Evolutionary conservation across 2,888 invertebrate species (phyloP).

Genomic region (Zygothrica quintamaculata): DNA sequence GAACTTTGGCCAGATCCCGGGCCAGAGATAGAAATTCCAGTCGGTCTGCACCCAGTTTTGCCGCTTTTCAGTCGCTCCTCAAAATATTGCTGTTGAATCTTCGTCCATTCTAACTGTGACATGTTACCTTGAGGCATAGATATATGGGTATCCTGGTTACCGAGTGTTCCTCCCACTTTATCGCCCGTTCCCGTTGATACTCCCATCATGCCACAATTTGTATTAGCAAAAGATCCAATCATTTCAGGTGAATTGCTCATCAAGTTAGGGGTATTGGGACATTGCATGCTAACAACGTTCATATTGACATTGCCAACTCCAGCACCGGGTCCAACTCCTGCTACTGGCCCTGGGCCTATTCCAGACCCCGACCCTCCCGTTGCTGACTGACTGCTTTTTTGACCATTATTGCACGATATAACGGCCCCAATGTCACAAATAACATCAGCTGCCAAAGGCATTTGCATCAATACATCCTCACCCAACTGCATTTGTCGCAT

Average conservation of each 20-base stretch:
- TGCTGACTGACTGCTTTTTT: conserved; percentile 46
- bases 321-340: conserved; percentile 4
- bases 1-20: conserved; percentile 42
- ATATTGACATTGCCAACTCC: conserved; percentile 44
- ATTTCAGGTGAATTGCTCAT: conserved; percentile 64
- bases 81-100: conserved; percentile 94
- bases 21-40: conserved; percentile 54
- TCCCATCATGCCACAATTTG: conserved; percentile 44
- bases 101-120: conserved; percentile 95
- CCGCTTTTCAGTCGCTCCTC: conserved; percentile 87
- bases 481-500: conserved; percentile 74
- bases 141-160: conserved; percentile 47
- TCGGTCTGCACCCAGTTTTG: conserved; percentile 44
- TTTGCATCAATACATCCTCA: conserved; percentile 70
- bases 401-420: conserved; percentile 50
- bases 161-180: conserved; percentile 40
- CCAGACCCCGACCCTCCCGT: not conserved
- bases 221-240: conserved; percentile 48
- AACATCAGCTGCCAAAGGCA: conserved; percentile 56
- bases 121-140: conserved; percentile 77
- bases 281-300: conserved; percentile 36
- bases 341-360: conserved; percentile 3
- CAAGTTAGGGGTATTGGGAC: conserved; percentile 42
- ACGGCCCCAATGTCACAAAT: conserved; percentile 58
- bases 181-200: conserved; percentile 50